Evolutionary conservation across 37 sponge, comb jelly and placozoan species (phyloP).

Genomic region (Halichondria panicea): DNA sequence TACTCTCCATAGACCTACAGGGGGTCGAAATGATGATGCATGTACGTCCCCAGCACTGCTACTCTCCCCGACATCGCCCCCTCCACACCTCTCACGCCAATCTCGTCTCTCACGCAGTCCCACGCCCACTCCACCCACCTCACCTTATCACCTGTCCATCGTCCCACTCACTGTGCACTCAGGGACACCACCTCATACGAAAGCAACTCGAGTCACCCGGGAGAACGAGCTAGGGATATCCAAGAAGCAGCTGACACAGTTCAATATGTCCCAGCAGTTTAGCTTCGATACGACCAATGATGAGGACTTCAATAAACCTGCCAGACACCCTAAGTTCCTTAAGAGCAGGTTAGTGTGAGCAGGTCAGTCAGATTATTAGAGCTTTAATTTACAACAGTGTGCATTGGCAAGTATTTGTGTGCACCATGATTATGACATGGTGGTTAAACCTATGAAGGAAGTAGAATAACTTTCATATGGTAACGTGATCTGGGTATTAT

Average conservation of each 20-base stretch:
- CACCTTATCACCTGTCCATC: background rate
- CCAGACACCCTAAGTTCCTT: background rate
- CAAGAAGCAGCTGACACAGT: background rate
- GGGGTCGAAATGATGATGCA: too few species aligned
- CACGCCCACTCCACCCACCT: background rate
- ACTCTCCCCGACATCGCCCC: background rate
- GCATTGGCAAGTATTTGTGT: too few species aligned
- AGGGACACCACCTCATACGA: background rate
- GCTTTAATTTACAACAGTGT: too few species aligned
- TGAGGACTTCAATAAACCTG: background rate
- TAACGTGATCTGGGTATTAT: too few species aligned
- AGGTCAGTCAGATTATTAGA: too few species aligned
- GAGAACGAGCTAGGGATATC: background rate
- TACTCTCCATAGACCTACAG: too few species aligned
- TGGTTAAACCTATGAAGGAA: too few species aligned
- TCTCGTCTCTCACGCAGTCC: background rate
- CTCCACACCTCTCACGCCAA: background rate
- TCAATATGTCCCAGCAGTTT: background rate
- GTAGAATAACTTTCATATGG: too few species aligned
- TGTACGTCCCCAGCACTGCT: too few species aligned
- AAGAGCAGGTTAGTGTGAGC: background rate
- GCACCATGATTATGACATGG: too few species aligned
- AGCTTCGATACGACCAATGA: background rate
- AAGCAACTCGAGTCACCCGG: background rate
- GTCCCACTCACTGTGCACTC: too few species aligned